These are phyloP conservation scores for Danio tinwini DNA, from an alignment of 2,797 vertebrate genomes.

Conservation along the genomic window DNA sequence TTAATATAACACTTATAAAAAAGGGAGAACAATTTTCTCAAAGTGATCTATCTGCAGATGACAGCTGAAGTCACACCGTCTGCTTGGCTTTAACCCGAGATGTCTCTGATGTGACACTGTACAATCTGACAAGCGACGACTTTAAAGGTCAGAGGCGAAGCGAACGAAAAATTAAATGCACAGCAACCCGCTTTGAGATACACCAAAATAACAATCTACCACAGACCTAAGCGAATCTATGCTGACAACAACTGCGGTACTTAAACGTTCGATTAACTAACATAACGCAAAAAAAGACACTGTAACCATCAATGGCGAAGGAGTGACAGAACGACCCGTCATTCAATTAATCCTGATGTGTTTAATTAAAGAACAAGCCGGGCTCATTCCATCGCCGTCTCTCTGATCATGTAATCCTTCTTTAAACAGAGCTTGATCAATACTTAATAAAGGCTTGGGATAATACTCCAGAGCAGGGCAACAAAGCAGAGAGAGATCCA, in stretches of 20 bases:
- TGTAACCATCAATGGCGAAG: conserved; percentile 4
- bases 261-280: conserved; percentile 34
- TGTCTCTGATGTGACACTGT: neutral
- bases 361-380: conserved; percentile 53
- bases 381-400: conserved; percentile 14
- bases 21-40: neutral
- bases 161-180: neutral
- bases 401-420: conserved; percentile 53
- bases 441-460: conserved; percentile 53
- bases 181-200: neutral
- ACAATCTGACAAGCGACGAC: conserved; percentile 3
- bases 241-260: conserved; percentile 11
- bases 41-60: neutral
- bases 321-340: neutral
- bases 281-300: conserved; percentile 10
- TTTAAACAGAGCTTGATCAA: conserved; percentile 55
- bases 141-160: neutral
- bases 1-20: no score
- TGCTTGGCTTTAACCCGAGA: neutral
- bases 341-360: conserved; percentile 37
- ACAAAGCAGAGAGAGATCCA: conserved; percentile 18
- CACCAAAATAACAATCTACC: neutral
- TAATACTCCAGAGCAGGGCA: conserved; percentile 24
- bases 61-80: neutral
- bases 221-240: neutral